phyloP scores from a whole-genome alignment of 2,888 invertebrate genomes.

The Drosophila putrida region DNA sequence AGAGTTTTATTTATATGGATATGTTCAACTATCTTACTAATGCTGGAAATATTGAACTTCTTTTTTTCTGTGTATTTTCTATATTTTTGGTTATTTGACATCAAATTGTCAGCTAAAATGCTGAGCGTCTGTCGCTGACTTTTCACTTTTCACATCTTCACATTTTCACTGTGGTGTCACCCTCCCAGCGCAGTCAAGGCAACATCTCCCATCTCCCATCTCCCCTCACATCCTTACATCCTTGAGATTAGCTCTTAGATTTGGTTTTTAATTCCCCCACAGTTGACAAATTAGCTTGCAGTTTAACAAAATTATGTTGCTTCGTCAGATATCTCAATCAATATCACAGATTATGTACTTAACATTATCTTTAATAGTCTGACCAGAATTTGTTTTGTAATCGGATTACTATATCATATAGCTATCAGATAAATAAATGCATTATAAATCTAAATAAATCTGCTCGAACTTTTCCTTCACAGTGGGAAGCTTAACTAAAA shows the following conservation, averaged over 20 bases:
- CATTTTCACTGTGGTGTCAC: background rate
- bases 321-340: background rate
- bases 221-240: background rate
- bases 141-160: conserved; percentile 51
- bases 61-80: background rate
- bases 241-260: too few relatives aligned
- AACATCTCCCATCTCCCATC: background rate
- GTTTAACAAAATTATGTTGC: conserved; percentile 24
- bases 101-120: conserved; percentile 70
- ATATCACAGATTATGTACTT: background rate
- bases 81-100: conserved; percentile 19
- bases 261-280: background rate
- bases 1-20: too few relatives aligned
- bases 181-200: background rate
- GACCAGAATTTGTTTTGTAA: background rate
- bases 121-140: conserved; percentile 64
- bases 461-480: too few relatives aligned
- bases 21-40: too few relatives aligned
- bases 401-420: too few relatives aligned
- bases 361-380: background rate
- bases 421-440: too few relatives aligned
- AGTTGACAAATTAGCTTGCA: conserved; percentile 13
- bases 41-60: too few relatives aligned
- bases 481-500: too few relatives aligned
- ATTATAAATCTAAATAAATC: too few relatives aligned